Percentiles rank a stretch among this genome's conserved stretches.
phyloP scores from a whole-genome alignment of 2,888 invertebrate species.

The Apotomis capreana region DNA sequence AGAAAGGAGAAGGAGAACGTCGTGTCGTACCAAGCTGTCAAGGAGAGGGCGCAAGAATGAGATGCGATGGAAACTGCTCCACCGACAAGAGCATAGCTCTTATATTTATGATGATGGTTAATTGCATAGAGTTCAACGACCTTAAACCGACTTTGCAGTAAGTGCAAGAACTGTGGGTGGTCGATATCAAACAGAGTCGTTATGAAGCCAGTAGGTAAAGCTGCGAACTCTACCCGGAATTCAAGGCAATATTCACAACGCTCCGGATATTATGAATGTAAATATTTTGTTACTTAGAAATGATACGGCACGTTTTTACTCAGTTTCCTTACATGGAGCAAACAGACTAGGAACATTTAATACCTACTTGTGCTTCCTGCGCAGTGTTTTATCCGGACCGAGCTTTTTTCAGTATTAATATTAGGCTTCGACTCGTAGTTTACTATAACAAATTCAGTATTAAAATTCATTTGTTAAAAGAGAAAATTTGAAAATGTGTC shows the following conservation, averaged over 20 bases:
- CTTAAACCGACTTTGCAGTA: not conserved
- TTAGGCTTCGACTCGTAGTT: no score
- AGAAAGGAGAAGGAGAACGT: no score
- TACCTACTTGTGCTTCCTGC: not conserved
- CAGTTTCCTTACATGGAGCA: conserved; percentile 2
- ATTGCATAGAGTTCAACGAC: not conserved
- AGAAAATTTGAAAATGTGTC: no score
- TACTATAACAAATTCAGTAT: no score
- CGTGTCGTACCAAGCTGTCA: no score
- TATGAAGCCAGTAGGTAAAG: not conserved
- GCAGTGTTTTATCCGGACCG: no score
- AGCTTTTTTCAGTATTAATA: no score
- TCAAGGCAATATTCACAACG: conserved; percentile 3
- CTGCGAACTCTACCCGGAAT: not conserved
- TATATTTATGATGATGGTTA: no score
- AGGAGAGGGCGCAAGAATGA: no score
- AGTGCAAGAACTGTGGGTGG: conserved; percentile 17
- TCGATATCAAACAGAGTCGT: conserved; percentile 15
- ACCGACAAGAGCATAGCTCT: no score
- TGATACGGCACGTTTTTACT: conserved; percentile 30
- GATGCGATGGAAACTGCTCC: no score
- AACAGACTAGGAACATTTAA: not conserved
- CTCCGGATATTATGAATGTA: conserved; percentile 19
- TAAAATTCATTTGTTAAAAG: no score
- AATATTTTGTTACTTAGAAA: conserved; percentile 28